Conservation (phyloP, 2,113 vertebrate genomes). For the Rhabdomys dilectus region DNA sequence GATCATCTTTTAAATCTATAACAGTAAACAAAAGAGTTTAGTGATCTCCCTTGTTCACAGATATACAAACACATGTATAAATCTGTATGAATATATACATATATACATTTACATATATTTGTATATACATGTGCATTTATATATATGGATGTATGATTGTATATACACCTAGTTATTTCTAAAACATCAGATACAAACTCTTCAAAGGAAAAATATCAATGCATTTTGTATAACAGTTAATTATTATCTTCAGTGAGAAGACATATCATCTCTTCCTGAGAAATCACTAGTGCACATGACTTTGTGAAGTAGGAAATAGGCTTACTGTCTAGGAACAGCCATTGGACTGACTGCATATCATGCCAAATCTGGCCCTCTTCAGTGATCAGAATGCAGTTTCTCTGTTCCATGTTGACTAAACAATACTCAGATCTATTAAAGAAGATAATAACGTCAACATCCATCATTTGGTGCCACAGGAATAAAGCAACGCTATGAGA, state of each 20-base stretch:
- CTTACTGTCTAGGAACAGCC: slow-evolving; percentile 9
- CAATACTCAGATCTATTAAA: slow-evolving; percentile 60
- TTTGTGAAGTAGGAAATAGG: background rate
- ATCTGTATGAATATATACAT: background rate
- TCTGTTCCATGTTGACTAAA: slow-evolving; percentile 64
- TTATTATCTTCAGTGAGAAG: slow-evolving; percentile 9
- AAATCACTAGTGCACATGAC: slow-evolving; percentile 9
- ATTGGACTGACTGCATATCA: slow-evolving; percentile 20
- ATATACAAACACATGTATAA: background rate
- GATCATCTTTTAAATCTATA: slow-evolving; percentile 39
- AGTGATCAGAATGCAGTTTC: slow-evolving; percentile 18
- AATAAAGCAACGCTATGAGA: slow-evolving; percentile 70
- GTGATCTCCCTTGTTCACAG: background rate
- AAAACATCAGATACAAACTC: background rate
- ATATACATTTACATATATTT: background rate
- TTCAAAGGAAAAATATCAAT: slow-evolving; percentile 32
- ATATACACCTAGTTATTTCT: background rate
- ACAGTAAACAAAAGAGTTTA: slow-evolving; percentile 44
- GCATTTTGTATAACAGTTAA: background rate
- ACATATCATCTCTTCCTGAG: background rate
- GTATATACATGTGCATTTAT: background rate
- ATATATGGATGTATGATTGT: background rate
- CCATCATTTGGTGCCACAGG: slow-evolving; percentile 70
- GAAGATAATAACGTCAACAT: slow-evolving; percentile 77
- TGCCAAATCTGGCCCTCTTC: slow-evolving; percentile 12